Evolutionary conservation across 2,888 invertebrate species (phyloP), one percentile per base, ranked within the genome.

Genomic region (Pseudoips prasinana): DNA sequence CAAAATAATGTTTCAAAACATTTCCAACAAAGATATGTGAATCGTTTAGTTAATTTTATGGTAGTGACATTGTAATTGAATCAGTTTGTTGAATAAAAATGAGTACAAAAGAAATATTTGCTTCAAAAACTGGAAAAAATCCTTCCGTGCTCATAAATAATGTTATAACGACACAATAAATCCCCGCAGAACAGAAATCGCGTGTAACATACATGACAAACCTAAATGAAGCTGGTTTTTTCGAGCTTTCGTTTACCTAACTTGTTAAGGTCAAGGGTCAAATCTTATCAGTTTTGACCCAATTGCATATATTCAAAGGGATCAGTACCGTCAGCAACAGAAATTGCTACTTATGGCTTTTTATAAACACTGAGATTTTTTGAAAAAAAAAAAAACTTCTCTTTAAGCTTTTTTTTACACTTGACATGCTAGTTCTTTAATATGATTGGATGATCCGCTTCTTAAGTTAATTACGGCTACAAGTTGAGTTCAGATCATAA

Each of bases 181-280:
- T 55, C 54, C 32, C 22, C 36, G 33, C 23, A 25, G 26, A 24
- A 53, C 45, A 39, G 29, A 57, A 48, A 53, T 55, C 54, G 58
- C 58, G 58, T 55, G 54, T 49, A 39, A 39, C 53, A 53, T 46
- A 55, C 46, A 55, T 46, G 54, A 55, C 54, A 49, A 53, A 53
- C 38, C 39, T 22, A 53, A 57, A 49, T 58, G 35, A 38, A 49
- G 29, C 33, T 38, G 33, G 25, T 32, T 33, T 48, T 45, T 48
- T 53, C 31, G 25, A 37, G 43, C 40, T 35, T 45, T 48, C 32
- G 25, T 34, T 52, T 30, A 33, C 3, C 14, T 14, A n/a, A 42
- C 34, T 45, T 34, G 36, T 33, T 28, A 46, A 43, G 57, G 53
- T 48, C 45, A 52, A 48, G 5, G 14, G 14, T 14, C 14, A 14